Evolutionary conservation across 2,113 vertebrate genomes (phyloP), one percentile per base, ranked within the genome.

Genomic region (Ophthalmolycus amberensis): DNA sequence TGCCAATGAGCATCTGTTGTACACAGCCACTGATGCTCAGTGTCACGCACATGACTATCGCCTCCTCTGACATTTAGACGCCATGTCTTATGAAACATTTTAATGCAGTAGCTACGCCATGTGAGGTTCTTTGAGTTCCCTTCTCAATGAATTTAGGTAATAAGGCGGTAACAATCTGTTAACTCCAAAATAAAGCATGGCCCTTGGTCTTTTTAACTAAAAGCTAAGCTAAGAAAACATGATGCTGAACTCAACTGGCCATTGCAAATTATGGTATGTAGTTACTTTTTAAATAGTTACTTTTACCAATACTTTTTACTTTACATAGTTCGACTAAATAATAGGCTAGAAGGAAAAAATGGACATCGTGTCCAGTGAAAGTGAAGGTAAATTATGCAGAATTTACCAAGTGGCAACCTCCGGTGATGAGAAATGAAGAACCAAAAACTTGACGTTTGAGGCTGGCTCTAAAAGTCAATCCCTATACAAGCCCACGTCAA

Each of bases 1-100:
- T 46, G 20, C 52, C 64, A 68, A 52, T 50, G 74, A 75, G 42
- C 82, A 79, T 65, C 63, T 73, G 79, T 74, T 66, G 65, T 87
- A 78, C 60, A 22, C 48, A 70, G 8, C 15, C 82, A 58, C 69
- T 42, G 72, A 71, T 77, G 46, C 67, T 82, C 54, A 25, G 65
- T 59, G 80, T 80, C 83, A 77, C 27, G 29, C 71, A 64, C 65
- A 50, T 62, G 52, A 74, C 85, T 81, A 71, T 44, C 32, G 32
- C 20, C 71, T 78, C 29, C 68, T 34, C 67, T 62, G 72, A 67
- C 71, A 83, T 70, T 80, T 22, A 40, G 6, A 68, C 77, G 38
- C 60, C 80, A 69, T 70, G 72, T 85, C 5, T 62, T 27, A 67
- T 79, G 40, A 71, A 71, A 52, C n/a, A 42, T 40, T 40, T 40